Base-by-base conservation (phyloP, 2,888 invertebrate species). In the Lacanobia oleracea region DNA sequence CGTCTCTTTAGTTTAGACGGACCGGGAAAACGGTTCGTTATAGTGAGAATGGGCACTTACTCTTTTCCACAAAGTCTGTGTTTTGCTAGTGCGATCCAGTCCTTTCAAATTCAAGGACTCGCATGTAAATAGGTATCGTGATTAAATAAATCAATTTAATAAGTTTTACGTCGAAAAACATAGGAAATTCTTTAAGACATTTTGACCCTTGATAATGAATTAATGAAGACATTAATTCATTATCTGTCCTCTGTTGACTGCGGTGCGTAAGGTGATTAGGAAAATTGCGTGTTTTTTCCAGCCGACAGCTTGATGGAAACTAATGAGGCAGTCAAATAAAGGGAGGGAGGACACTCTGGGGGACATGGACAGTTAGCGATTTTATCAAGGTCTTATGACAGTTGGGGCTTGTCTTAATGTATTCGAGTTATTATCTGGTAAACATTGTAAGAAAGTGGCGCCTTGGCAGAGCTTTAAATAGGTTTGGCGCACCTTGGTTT, bases 261-360 rank as follows among this genome's bases (percentile, higher is more conserved):
- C 3, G 21, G 9, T 27, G 23, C 14, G 18, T 16, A 27, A 12
- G 37, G 40, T 37, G 45, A 73, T 77, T 77, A 59, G 37, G 57
- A 7, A 48, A 77, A 53, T 73, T n/a, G 59, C 77, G 45, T 69
- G 53, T 16, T 37, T 21, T n/a, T 2, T 5, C 27, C n/a, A 51
- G 27, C 68, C 27, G 72, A 57, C 23, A 45, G 8, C 5, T 76
- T 68, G 45, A 14, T 59, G 7, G 10, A 56, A 59, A 60, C 59
- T 60, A 77, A 73, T 68, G 68, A 68, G 37, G 12, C 18, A 40
- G 75, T 2, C 75, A 75, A 66, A 65, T 37, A 75, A 50, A 61
- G n/a, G 37, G n/a, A n/a, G n/a, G n/a, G n/a, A n/a, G 16, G 40
- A 43, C 66, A 50, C 8, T 4, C 21, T n/a, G 7, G 12, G 12